Evolutionary conservation across 2,113 vertebrate species (phyloP).

Genomic region (Gopherus flavomarginatus): DNA sequence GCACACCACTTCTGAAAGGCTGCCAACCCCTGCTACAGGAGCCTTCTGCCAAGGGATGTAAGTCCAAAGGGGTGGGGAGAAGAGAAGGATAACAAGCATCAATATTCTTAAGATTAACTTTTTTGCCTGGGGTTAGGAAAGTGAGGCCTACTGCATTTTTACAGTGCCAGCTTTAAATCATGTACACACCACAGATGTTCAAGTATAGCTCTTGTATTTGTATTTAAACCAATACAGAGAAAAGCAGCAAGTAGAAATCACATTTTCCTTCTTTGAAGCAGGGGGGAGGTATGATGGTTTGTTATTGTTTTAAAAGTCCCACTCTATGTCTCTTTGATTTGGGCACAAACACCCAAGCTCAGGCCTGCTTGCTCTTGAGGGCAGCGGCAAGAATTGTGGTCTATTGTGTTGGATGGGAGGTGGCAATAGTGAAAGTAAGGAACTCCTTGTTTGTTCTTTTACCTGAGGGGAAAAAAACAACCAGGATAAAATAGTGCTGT

Average conservation of each 20-base stretch:
- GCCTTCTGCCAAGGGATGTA: not conserved
- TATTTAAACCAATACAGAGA: conserved; percentile 59
- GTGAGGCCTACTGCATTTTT: not conserved
- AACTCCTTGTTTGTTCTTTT: conserved; percentile 89
- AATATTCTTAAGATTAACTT: not conserved
- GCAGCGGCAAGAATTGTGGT: conserved; percentile 72
- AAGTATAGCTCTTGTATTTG: conserved; percentile 75
- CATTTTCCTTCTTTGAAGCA: conserved; percentile 70
- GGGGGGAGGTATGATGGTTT: conserved; percentile 63
- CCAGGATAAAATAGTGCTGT: conserved; percentile 14
- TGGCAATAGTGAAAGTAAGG: conserved; percentile 90
- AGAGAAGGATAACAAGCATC: not conserved
- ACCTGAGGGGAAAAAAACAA: conserved; percentile 80
- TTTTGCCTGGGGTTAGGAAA: not conserved
- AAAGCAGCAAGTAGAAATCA: conserved; percentile 80
- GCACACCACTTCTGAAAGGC: too few species aligned
- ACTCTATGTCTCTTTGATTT: conserved; percentile 63
- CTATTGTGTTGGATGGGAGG: conserved; percentile 84
- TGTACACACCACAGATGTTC: conserved; percentile 74
- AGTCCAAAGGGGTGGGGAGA: not conserved
- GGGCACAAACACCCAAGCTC: conserved; percentile 45
- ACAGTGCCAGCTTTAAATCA: not conserved
- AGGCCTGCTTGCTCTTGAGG: conserved; percentile 49
- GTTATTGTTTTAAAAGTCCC: conserved; percentile 79
- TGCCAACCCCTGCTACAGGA: not conserved